Conservation (phyloP, 2,888 invertebrate species). For the Drosophila setosimentum region DNA sequence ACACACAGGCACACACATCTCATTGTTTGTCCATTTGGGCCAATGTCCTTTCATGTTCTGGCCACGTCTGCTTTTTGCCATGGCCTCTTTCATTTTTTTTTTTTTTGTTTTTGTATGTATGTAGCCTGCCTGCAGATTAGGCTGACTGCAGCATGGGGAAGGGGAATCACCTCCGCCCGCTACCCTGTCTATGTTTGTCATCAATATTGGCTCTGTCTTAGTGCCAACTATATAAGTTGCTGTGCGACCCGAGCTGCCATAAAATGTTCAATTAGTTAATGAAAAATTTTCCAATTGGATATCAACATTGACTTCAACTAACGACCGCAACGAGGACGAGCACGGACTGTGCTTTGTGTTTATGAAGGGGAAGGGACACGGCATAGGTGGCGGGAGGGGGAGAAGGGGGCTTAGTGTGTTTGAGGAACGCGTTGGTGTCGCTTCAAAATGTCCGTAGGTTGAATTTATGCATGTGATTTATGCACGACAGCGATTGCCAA, state of each 20-base stretch:
- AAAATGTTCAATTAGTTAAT: constrained; percentile 84
- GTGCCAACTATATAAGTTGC: constrained; percentile 46
- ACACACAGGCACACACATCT: constrained; percentile 25
- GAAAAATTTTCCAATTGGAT: constrained; percentile 82
- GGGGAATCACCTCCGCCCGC: background rate
- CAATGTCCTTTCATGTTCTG: constrained; percentile 73
- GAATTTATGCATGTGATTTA: constrained; percentile 80
- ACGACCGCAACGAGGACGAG: constrained; percentile 52
- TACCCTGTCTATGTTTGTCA: constrained; percentile 53
- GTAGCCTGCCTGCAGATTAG: constrained; percentile 49
- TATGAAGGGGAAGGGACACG: background rate
- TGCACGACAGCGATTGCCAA: constrained; percentile 82
- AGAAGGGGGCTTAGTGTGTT: background rate
- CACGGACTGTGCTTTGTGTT: constrained; percentile 1
- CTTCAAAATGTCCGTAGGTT: constrained; percentile 71
- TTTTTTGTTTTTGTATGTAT: background rate
- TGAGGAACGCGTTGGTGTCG: constrained; percentile 60
- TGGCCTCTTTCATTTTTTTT: constrained; percentile 57
- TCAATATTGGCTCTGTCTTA: constrained; percentile 70
- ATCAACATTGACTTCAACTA: constrained; percentile 77
- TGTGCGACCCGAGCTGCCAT: constrained; percentile 62
- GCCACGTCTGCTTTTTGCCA: constrained; percentile 42
- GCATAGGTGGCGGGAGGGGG: too few relatives aligned
- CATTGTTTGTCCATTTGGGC: constrained; percentile 73
- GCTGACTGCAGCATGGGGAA: constrained; percentile 11